Evolutionary conservation across 2,797 vertebrate species (phyloP).

Genomic region (Percopsis omiscomaycus): DNA sequence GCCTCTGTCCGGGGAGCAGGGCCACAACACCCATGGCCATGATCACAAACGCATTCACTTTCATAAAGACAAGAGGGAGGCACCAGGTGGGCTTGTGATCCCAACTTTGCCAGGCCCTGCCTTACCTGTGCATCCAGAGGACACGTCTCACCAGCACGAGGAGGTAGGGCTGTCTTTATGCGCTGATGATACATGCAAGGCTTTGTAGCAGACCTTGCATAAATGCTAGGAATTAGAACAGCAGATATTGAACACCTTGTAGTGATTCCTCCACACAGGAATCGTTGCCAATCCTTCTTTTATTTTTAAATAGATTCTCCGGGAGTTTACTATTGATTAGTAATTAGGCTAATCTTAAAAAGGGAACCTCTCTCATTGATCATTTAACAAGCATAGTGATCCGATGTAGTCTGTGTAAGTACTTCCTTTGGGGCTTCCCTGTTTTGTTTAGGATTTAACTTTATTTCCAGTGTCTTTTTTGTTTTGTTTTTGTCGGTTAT

Average conservation of each 20-base stretch:
- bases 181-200: not conserved
- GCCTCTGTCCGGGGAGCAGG: conserved; percentile 1
- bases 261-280: too few species aligned
- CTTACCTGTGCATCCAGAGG: conserved; percentile 56
- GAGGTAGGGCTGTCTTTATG: conserved; percentile 76
- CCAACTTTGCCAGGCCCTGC: conserved; percentile 36
- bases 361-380: not conserved
- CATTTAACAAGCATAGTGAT: too few species aligned
- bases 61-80: conserved; percentile 82
- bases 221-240: not conserved
- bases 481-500: not conserved
- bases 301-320: not conserved
- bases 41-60: conserved; percentile 24
- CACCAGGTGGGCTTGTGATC: conserved; percentile 58
- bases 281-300: not conserved
- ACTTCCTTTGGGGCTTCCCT: too few species aligned
- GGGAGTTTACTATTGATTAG: not conserved
- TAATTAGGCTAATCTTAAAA: not conserved
- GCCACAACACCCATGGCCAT: conserved; percentile 13
- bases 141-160: conserved; percentile 77
- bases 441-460: too few species aligned
- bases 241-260: not conserved
- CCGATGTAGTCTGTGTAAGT: too few species aligned
- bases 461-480: not conserved
- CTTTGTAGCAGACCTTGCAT: not conserved